Base-by-base conservation (phyloP, 2,888 invertebrate genomes). In the Parascotia fuliginaria region DNA sequence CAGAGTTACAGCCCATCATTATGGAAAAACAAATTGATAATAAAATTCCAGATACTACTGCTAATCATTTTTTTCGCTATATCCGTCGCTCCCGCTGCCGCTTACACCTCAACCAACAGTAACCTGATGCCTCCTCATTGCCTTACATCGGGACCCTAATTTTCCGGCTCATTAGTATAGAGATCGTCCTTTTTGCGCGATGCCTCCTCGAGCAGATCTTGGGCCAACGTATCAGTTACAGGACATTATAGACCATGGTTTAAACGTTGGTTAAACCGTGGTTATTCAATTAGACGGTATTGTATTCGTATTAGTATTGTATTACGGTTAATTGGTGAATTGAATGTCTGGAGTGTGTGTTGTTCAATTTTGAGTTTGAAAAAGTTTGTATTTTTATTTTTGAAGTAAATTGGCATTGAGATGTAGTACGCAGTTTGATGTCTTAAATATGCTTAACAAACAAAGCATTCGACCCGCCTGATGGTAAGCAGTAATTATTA, bases 81-180 rank as follows among this genome's bases (percentile, higher is more conserved):
- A 24, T 24, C 7, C 6, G 1, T 27, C 5, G 3, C 9, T 22
- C 12, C 12, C 9, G 14, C 38, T 7, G 0, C 15, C n/a, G 9
- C 15, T n/a, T n/a, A n/a, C 11, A 33, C 24, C 2, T 15, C 16
- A 42, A 2, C 56, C 50, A 12, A 22, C 7, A 12, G 89, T 83
- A 89, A 89, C 68, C 31, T 67, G 77, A 89, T 82, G 86, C 83
- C n/a, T 71, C 71, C 61, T 58, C 66, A 62, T 70, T 73, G 73
- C 74, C 75, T 75, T 73, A 75, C 79, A 73, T 74, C 73, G 76
- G 77, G 79, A 83, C 89, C 91, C 89, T 87, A 89, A 91, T 92
- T 91, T 92, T 78, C 77, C 83, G 85, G 74, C 89, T 91, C 91
- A 91, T 92, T 91, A 85, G 66, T 68, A 75, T 70, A 83, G 24